Evolutionary conservation across 1,140 invertebrate genomes (phyloP), one percentile per base, ranked within the genome.

Genomic region (Cotesia chilonis): DNA sequence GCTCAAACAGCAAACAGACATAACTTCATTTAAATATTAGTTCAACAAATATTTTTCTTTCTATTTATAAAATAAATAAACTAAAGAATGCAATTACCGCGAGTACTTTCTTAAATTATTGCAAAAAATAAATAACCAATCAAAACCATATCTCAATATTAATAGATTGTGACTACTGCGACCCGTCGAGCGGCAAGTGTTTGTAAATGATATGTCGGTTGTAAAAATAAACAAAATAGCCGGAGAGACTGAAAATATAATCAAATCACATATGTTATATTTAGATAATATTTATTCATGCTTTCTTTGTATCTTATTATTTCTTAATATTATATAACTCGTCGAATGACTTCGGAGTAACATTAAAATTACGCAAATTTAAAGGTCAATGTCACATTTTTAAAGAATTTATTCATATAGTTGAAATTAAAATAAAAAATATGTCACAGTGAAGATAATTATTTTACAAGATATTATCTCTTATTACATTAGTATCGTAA

Each of bases 211-310:
- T 57, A 57, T 57, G 54, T n/a, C 54, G 20, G 6, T 14, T 20
- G 54, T 17, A 61, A 61, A 10, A 28, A 28, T 28, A 35, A 61
- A 20, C 5, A 35, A 61, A 35, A 61, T 12, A 61, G 12, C 17
- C 17, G 28, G 28, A 2, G 41, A 47, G 41, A 47, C 41, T 10
- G 51, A 61, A 12, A 61, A 61, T 28, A 35, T 35, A 61, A 61
- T 35, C 54, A 57, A 61, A 61, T 35, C 54, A 57, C 4, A 7
- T 55, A 55, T n/a, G 54, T 57, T 57, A 57, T 57, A 17, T 57
- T 20, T 14, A 20, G 54, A 57, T 20, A 17, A 12, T 57, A 7
- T 20, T 57, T 57, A 14, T 57, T n/a, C n/a, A 52, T 52, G 51
- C 9, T 52, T 10, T 10, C 9, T 52, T 10, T 9, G n/a, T 60